These are phyloP conservation scores for Melitaea cinxia DNA, from an alignment of 1,140 invertebrate genomes.

Conservation along the genomic window DNA sequence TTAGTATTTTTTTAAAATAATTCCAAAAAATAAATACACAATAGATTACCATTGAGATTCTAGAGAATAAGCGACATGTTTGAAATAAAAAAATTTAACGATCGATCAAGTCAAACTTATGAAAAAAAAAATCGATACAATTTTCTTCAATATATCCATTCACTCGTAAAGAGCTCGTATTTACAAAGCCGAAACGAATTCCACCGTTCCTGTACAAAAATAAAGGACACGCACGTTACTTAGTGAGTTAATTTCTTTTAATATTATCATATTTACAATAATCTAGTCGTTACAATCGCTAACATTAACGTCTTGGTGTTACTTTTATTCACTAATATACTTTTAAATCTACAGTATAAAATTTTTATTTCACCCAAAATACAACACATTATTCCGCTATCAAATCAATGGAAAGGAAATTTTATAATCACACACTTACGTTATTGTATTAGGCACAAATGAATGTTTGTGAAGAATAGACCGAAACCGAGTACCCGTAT, in stretches of 20 bases:
- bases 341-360: conserved; percentile 65
- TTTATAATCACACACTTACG: conserved; percentile 42
- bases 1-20: background rate
- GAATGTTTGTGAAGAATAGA: too few species aligned
- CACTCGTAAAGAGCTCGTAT: conserved; percentile 41
- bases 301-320: conserved; percentile 63
- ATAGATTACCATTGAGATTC: background rate
- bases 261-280: conserved; percentile 30
- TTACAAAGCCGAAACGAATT: conserved; percentile 55
- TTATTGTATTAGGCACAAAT: conserved; percentile 71
- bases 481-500: too few species aligned
- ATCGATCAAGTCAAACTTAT: too few species aligned
- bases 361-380: conserved; percentile 55
- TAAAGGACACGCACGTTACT: conserved; percentile 54
- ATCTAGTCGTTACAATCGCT: conserved; percentile 20
- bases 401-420: conserved; percentile 46
- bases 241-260: conserved; percentile 39
- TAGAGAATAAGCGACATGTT: background rate
- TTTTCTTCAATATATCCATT: conserved; percentile 20
- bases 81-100: too few species aligned
- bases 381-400: conserved; percentile 56
- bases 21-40: background rate
- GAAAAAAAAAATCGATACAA: too few species aligned
- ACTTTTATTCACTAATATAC: conserved; percentile 52
- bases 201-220: conserved; percentile 66